phyloP scores from a whole-genome alignment of 2,113 vertebrate species.

The Ptyas mucosa region DNA sequence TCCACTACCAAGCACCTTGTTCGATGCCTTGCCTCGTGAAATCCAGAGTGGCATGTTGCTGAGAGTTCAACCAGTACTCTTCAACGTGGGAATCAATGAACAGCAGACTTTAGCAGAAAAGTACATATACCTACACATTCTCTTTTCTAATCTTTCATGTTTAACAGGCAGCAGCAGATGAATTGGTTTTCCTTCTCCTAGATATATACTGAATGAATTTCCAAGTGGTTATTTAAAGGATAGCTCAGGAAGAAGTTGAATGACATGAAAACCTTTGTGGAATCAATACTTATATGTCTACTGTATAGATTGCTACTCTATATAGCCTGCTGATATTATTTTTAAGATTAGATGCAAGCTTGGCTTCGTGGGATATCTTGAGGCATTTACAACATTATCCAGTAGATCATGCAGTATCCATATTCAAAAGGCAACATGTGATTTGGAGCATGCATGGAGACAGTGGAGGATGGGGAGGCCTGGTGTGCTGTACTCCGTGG shows the following conservation, averaged over 20 bases:
- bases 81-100: conserved; percentile 97
- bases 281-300: not conserved
- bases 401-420: not conserved
- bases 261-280: not conserved
- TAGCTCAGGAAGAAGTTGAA: not conserved
- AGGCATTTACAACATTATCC: not conserved
- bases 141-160: not conserved
- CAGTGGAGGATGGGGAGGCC: not conserved
- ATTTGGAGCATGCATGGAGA: not conserved
- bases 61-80: conserved; percentile 93
- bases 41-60: conserved; percentile 98
- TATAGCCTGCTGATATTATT: not conserved
- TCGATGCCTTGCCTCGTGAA: conserved; percentile 89
- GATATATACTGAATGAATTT: not conserved
- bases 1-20: conserved; percentile 90
- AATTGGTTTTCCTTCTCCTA: not conserved
- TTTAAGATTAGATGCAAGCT: not conserved
- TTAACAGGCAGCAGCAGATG: conserved; percentile 2
- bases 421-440: not conserved
- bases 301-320: not conserved
- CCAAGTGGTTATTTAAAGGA: not conserved
- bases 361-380: not conserved
- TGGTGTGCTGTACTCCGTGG: not conserved
- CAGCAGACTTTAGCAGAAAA: conserved; percentile 97
- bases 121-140: conserved; percentile 70